These are phyloP conservation scores for Mesitornis unicolor DNA, from an alignment of 2,113 vertebrate genomes.

Conservation along the genomic window DNA sequence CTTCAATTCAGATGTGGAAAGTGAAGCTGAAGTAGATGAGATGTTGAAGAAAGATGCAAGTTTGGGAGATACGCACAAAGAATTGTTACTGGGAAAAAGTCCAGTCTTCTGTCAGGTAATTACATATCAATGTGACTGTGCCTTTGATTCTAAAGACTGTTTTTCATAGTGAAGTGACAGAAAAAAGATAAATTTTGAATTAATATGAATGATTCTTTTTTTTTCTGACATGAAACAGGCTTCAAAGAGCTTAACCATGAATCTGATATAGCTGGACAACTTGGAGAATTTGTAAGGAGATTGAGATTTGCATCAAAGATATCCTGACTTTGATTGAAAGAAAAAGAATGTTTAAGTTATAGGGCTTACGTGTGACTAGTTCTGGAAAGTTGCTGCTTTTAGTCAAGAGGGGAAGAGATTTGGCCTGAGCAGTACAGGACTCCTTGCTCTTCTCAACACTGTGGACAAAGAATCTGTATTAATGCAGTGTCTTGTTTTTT, in stretches of 20 bases:
- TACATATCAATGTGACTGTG: neutral
- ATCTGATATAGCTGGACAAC: neutral
- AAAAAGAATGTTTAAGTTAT: neutral
- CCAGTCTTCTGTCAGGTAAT: neutral
- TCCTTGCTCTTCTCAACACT: neutral
- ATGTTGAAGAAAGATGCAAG: neutral
- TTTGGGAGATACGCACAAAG: neutral
- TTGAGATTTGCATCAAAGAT: too few species aligned
- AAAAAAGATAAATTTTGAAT: neutral
- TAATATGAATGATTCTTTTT: neutral
- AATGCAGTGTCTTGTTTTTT: neutral
- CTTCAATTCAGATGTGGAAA: conserved; percentile 84
- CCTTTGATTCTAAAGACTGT: neutral
- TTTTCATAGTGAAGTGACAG: neutral
- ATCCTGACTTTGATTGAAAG: neutral
- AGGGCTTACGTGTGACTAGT: neutral
- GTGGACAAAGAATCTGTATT: neutral
- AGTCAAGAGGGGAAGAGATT: neutral
- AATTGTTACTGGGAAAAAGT: neutral
- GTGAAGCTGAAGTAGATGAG: conserved; percentile 38
- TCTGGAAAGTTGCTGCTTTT: neutral
- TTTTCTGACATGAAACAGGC: neutral
- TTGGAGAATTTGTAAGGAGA: neutral
- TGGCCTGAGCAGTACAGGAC: too few species aligned
- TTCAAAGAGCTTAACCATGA: neutral